A percentile compares a stretch with the other conserved stretches of the same genome.
These are phyloP conservation scores for Steinernema khuongi DNA, from an alignment of 1,140 invertebrate genomes.

Conservation along the genomic window DNA sequence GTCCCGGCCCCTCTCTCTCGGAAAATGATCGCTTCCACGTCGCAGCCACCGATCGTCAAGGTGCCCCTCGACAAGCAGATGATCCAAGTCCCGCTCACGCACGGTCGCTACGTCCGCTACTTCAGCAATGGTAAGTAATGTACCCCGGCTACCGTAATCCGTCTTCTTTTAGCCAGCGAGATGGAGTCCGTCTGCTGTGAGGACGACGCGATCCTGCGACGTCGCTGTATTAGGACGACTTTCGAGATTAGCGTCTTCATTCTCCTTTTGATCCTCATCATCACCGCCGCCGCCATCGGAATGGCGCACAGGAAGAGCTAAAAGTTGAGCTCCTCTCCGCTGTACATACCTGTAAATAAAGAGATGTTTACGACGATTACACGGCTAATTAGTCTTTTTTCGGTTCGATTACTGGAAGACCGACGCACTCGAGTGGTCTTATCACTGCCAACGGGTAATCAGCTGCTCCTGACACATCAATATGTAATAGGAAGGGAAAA, in stretches of 20 bases:
- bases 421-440: background rate
- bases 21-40: background rate
- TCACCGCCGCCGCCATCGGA: background rate
- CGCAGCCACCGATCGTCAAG: background rate
- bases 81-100: slow-evolving; percentile 4
- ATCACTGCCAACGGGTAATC: background rate
- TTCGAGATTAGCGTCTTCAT: background rate
- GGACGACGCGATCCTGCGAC: background rate
- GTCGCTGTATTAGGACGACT: background rate
- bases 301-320: background rate
- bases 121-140: background rate
- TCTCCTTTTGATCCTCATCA: background rate
- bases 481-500: too few relatives aligned
- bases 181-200: background rate
- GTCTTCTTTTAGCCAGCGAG: background rate
- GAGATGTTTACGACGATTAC: background rate
- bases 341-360: slow-evolving; percentile 4
- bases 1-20: background rate
- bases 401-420: background rate
- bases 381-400: background rate
- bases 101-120: slow-evolving; percentile 6
- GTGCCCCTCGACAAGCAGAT: background rate
- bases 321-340: background rate
- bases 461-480: too few relatives aligned
- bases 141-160: background rate